Base-by-base conservation (phyloP, 2,888 invertebrate species). In the Idaea straminata region DNA sequence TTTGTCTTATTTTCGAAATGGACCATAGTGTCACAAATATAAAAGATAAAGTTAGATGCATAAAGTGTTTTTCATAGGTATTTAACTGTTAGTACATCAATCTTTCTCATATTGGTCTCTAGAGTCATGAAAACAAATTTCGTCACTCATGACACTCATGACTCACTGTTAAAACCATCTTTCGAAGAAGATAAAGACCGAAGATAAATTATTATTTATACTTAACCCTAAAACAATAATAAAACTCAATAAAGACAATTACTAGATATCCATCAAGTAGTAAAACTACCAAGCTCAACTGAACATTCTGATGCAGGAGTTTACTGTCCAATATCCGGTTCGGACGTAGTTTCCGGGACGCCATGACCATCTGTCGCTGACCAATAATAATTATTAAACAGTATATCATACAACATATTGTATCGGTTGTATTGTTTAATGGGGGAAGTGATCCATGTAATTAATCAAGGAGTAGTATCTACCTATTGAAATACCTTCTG, bases 241-340 rank as follows among this genome's bases (percentile, higher is more conserved):
- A 25, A 25, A 25, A 25, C 25, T 25, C 25, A 25, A 25, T 25
- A 25, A n/a, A 64, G 15, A 58, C 63, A 64, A 66, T 66, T 64
- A 69, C 68, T 58, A 66, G 68, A 74, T 71, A 69, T 66, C 63
- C 61, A 68, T 72, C 64, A 67, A 69, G 66, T 64, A 71, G 67
- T 67, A 65, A 67, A 68, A 70, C 66, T n/a, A 47, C 63, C 61
- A 70, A 66, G 70, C 68, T 66, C 70, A 66, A 67, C 66, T 73
- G 72, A 73, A 67, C 71, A 71, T 71, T 66, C 73, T 77, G 77
- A 78, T 78, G 78, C 76, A 80, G 74, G 70, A 72, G 84, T 85
- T 83, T 83, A 85, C 83, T 81, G 81, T 83, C 84, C 84, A 87
- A 88, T 88, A 88, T 88, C 86, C 88, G 83, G 82, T 74, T 75